These are phyloP conservation scores for Delia radicum DNA, from an alignment of 1,140 invertebrate species.

Conservation along the genomic window DNA sequence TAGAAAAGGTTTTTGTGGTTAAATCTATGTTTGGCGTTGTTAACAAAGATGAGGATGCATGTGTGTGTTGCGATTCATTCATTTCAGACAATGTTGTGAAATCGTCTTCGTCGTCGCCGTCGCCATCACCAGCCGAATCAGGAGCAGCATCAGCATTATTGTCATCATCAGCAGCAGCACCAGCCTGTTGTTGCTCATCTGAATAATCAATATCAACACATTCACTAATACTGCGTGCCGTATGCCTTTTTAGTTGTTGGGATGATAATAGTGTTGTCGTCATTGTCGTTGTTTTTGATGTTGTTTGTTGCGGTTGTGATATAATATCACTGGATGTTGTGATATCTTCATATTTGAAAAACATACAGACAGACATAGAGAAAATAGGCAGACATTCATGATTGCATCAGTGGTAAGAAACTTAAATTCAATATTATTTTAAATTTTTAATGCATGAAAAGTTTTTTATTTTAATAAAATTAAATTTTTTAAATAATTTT, in stretches of 20 bases:
- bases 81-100: conserved; percentile 54
- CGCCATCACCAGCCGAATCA: conserved; percentile 40
- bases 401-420: too few relatives aligned
- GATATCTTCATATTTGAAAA: not conserved
- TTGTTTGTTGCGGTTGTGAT: conserved; percentile 29
- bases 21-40: conserved; percentile 1
- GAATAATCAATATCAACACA: conserved; percentile 37
- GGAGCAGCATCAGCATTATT: conserved; percentile 38
- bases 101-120: conserved; percentile 45
- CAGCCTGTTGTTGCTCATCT: conserved; percentile 21
- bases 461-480: too few relatives aligned
- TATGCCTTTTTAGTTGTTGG: conserved; percentile 26
- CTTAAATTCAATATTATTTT: conserved; percentile 24
- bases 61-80: conserved; percentile 51
- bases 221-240: conserved; percentile 52
- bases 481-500: too few relatives aligned
- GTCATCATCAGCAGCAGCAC: conserved; percentile 32
- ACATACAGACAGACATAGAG: not conserved
- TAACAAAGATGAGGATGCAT: conserved; percentile 30
- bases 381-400: not conserved
- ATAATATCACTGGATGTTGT: conserved; percentile 10
- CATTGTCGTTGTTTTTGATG: conserved; percentile 38
- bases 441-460: too few relatives aligned
- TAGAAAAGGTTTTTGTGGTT: conserved; percentile 14
- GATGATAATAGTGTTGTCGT: conserved; percentile 19